Conservation (phyloP, 1,140 invertebrate genomes). For the Tetraneura akinire region DNA sequence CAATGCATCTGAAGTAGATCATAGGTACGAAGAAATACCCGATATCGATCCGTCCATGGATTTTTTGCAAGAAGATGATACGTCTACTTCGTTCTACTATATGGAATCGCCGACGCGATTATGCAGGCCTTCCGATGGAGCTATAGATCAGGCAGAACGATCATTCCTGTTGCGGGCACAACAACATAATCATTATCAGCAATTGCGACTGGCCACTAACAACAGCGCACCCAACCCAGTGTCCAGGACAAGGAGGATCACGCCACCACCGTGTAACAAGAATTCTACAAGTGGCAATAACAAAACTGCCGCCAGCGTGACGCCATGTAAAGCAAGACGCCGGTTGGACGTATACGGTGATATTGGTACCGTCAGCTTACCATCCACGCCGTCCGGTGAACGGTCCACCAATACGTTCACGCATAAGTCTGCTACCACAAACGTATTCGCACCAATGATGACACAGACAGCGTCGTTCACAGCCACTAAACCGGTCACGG, state of each 20-base stretch:
- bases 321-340: conserved; percentile 40
- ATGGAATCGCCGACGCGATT: conserved; percentile 29
- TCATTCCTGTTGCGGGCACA: conserved; percentile 17
- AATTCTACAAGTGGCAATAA: not conserved
- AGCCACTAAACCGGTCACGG: conserved; percentile 2
- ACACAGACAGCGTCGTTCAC: conserved; percentile 32
- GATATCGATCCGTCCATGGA: conserved; percentile 45
- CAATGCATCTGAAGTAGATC: conserved; percentile 25
- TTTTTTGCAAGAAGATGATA: conserved; percentile 6
- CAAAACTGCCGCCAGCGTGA: conserved; percentile 14
- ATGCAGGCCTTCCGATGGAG: not conserved
- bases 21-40: conserved; percentile 36
- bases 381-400: conserved; percentile 27
- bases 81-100: conserved; percentile 23
- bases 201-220: not conserved
- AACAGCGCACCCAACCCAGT: not conserved
- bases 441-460: conserved; percentile 52
- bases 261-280: not conserved
- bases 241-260: not conserved
- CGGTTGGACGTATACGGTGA: conserved; percentile 44
- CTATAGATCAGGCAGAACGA: conserved; percentile 20
- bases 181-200: not conserved
- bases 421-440: not conserved
- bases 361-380: not conserved
- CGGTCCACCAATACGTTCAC: not conserved